A percentile compares a stretch with the other conserved stretches of the same genome.
phyloP scores from a whole-genome alignment of 2,113 vertebrate genomes.

The Elephas maximus region DNA sequence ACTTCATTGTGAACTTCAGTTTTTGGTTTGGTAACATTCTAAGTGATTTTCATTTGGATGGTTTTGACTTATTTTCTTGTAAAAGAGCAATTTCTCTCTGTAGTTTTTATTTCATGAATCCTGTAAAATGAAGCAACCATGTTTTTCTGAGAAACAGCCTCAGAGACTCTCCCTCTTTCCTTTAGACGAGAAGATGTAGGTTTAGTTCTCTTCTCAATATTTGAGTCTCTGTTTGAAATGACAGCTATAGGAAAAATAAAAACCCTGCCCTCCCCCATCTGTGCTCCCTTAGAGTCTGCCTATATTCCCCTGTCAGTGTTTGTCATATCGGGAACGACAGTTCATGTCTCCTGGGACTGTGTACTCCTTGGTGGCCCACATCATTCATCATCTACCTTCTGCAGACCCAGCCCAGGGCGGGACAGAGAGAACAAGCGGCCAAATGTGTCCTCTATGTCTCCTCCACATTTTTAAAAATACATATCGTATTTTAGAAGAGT shows the following conservation, averaged over 20 bases:
- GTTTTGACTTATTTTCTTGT: neutral
- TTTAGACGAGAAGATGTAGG: neutral
- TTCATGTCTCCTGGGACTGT: neutral
- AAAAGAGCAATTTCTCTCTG: neutral
- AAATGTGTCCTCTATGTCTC: too few relatives aligned
- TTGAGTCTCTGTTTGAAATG: neutral
- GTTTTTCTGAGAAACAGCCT: neutral
- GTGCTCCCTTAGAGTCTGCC: neutral
- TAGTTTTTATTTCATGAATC: neutral
- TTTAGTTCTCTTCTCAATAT: neutral
- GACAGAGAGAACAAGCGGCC: neutral
- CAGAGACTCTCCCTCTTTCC: neutral
- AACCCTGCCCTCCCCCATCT: too few relatives aligned
- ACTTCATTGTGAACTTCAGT: fast-evolving
- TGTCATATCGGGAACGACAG: fast-evolving
- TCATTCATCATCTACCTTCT: neutral
- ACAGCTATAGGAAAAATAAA: neutral
- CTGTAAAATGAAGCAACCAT: neutral
- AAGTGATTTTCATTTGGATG: neutral
- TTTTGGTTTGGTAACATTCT: neutral
- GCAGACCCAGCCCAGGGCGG: neutral
- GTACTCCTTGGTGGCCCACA: fast-evolving
- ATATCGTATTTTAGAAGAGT: neutral
- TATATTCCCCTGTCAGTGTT: neutral
- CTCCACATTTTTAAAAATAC: neutral